Evolutionary conservation across 2,888 invertebrate species (phyloP).

Genomic region (Prenolepis imparis): DNA sequence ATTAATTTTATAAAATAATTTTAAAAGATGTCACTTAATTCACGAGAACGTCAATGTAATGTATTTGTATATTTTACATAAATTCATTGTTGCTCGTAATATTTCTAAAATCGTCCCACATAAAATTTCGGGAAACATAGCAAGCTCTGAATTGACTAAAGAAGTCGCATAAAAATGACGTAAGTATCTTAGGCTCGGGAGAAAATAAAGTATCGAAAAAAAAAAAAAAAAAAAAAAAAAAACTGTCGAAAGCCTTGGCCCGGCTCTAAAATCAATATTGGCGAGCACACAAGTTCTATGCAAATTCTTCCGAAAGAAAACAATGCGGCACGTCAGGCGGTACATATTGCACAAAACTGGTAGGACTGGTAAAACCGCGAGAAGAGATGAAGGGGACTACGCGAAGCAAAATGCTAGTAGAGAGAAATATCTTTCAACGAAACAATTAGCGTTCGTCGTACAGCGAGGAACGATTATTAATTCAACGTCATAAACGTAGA

Average conservation of each 20-base stretch:
- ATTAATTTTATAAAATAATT: background rate
- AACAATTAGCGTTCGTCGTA: background rate
- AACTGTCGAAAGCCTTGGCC: slow-evolving; percentile 53
- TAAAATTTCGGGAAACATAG: background rate
- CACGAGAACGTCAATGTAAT: background rate
- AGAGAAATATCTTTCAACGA: background rate
- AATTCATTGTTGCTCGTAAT: background rate
- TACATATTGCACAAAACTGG: slow-evolving; percentile 41
- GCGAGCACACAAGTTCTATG: slow-evolving; percentile 34
- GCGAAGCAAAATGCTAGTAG: background rate
- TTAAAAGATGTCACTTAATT: background rate
- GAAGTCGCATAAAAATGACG: slow-evolving; percentile 21
- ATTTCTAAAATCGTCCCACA: background rate
- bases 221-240: slow-evolving; percentile 26
- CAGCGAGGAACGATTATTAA: background rate
- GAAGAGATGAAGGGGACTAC: background rate
- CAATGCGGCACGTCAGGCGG: slow-evolving; percentile 27
- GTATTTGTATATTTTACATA: background rate
- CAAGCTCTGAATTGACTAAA: background rate
- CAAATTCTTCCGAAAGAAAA: slow-evolving; percentile 51
- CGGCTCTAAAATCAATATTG: slow-evolving; percentile 55
- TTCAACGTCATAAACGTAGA: background rate
- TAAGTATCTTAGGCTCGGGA: slow-evolving; percentile 11
- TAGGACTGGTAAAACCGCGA: background rate
- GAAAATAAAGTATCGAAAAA: slow-evolving; percentile 47